These are phyloP conservation scores for Labeo rohita DNA, from an alignment of 2,113 vertebrate species.

Conservation along the genomic window DNA sequence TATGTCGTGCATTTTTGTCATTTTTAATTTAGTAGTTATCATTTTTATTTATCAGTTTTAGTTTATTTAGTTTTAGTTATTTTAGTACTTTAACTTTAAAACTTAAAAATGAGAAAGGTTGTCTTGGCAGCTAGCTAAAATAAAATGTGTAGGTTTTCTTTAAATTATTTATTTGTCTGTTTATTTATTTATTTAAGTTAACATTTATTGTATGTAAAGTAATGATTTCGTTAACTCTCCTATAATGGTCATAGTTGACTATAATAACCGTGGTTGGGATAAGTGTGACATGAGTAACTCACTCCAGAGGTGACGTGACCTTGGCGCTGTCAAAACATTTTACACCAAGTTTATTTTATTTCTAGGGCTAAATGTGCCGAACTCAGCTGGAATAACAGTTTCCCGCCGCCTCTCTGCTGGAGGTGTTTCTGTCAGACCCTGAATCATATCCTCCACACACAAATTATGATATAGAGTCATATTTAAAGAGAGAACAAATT, in stretches of 20 bases:
- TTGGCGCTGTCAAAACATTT: slow-evolving; percentile 27
- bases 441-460: not conserved
- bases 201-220: not conserved
- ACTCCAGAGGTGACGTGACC: slow-evolving; percentile 24
- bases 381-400: slow-evolving; percentile 16
- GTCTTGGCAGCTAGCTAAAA: no score
- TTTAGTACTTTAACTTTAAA: no score
- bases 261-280: not conserved
- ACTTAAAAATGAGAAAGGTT: no score
- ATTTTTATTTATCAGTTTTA: no score
- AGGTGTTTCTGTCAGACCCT: not conserved
- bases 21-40: no score
- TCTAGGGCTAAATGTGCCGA: not conserved
- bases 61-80: no score
- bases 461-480: not conserved
- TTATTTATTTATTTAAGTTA: no score
- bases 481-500: not conserved
- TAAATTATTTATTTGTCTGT: no score
- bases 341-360: slow-evolving; percentile 15
- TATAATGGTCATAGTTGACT: not conserved
- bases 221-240: not conserved
- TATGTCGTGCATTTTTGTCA: no score
- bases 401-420: not conserved
- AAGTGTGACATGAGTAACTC: not conserved
- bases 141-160: no score